Evolutionary conservation across 2,113 vertebrate genomes (phyloP).

Genomic region (Tachysurus fulvidraco): DNA sequence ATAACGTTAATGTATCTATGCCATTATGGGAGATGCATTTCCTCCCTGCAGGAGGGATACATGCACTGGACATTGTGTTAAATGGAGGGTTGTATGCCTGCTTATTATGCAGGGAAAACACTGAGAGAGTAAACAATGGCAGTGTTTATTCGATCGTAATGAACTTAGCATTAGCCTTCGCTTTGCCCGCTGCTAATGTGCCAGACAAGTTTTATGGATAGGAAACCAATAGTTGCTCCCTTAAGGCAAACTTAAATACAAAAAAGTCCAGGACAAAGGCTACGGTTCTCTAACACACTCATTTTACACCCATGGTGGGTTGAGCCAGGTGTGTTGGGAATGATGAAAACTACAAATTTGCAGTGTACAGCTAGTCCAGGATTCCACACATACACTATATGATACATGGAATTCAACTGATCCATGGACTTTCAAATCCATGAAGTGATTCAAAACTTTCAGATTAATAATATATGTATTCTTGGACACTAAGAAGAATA

Average conservation of each 20-base stretch:
- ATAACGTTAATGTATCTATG: slow-evolving; percentile 53
- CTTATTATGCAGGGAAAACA: slow-evolving; percentile 30
- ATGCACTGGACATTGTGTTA: slow-evolving; percentile 21
- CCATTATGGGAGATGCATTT: slow-evolving; percentile 53
- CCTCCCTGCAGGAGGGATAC: slow-evolving; percentile 37
- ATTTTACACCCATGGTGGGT: background rate
- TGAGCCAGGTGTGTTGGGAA: slow-evolving; percentile 31
- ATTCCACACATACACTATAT: background rate
- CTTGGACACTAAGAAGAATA: background rate
- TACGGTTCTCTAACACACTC: slow-evolving; percentile 1
- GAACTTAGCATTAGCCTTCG: slow-evolving; percentile 60
- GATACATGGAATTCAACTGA: background rate
- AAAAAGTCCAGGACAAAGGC: slow-evolving; percentile 5
- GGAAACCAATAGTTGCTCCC: slow-evolving; percentile 16
- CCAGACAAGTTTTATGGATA: slow-evolving; percentile 43
- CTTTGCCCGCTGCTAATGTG: slow-evolving; percentile 57
- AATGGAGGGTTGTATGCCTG: background rate
- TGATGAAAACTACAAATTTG: background rate
- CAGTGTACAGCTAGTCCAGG: background rate
- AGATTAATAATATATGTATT: background rate
- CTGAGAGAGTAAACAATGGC: slow-evolving; percentile 48
- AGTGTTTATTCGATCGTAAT: slow-evolving; percentile 51
- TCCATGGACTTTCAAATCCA: background rate
- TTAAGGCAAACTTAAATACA: slow-evolving; percentile 4
- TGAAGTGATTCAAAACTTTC: background rate